phyloP scores from a whole-genome alignment of 2,888 invertebrate genomes.

The Zeuzera pyrina region DNA sequence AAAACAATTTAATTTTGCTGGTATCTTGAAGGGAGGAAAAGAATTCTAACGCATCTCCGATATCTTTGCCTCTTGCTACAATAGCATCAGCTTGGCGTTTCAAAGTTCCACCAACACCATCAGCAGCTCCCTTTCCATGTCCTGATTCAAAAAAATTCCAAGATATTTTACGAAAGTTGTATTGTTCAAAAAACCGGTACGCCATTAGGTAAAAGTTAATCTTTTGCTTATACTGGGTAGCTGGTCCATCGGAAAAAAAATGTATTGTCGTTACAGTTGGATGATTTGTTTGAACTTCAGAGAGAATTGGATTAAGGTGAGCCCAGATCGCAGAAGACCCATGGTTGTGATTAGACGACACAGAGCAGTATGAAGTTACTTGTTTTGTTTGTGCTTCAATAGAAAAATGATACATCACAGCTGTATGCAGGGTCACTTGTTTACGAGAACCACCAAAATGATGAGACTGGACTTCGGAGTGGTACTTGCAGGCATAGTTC shows the following conservation, averaged over 20 bases:
- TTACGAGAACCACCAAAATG: too few relatives aligned
- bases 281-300: background rate
- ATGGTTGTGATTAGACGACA: slow-evolving; percentile 1
- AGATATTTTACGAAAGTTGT: too few relatives aligned
- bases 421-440: too few relatives aligned
- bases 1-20: too few relatives aligned
- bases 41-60: too few relatives aligned
- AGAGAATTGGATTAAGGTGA: slow-evolving; percentile 4
- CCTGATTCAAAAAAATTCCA: slow-evolving; percentile 4
- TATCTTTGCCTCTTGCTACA: slow-evolving; percentile 4
- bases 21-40: too few relatives aligned
- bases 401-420: too few relatives aligned
- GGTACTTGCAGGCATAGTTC: too few relatives aligned
- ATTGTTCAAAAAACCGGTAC: slow-evolving; percentile 3
- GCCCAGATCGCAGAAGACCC: slow-evolving; percentile 4
- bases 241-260: slow-evolving; percentile 5
- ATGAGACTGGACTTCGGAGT: too few relatives aligned
- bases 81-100: slow-evolving; percentile 4
- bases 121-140: slow-evolving; percentile 4
- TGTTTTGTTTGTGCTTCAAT: slow-evolving; percentile 1
- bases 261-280: slow-evolving; percentile 2
- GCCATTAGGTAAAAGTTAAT: slow-evolving; percentile 3
- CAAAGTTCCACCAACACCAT: slow-evolving; percentile 5
- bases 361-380: slow-evolving; percentile 2
- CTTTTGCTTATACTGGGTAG: slow-evolving; percentile 5